These are phyloP conservation scores for Netelia melanura DNA, from an alignment of 2,888 invertebrate genomes.

Conservation along the genomic window DNA sequence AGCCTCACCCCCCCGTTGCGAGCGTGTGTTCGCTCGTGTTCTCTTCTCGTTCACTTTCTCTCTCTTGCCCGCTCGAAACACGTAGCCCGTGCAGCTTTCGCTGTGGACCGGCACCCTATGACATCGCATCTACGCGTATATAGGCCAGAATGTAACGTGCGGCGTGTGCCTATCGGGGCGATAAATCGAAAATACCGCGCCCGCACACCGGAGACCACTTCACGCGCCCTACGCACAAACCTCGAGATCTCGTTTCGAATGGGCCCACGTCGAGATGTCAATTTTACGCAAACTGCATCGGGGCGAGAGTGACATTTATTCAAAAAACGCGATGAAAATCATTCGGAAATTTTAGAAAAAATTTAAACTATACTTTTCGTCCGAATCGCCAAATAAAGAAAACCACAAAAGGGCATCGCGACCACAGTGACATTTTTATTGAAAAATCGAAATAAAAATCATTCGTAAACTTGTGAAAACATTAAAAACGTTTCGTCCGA, in stretches of 20 bases:
- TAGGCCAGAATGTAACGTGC: slow-evolving; percentile 33
- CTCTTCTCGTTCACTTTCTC: background rate
- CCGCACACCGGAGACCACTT: slow-evolving; percentile 46
- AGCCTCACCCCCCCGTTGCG: background rate
- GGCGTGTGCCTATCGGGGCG: slow-evolving; percentile 64
- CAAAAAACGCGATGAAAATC: background rate
- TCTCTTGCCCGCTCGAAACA: background rate
- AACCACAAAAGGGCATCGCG: background rate
- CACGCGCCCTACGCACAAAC: slow-evolving; percentile 3
- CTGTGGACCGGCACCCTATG: slow-evolving; percentile 44
- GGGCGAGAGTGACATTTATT: background rate
- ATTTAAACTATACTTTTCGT: slow-evolving; percentile 10
- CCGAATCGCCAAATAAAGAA: slow-evolving; percentile 25
- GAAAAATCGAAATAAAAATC: background rate
- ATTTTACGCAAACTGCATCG: background rate
- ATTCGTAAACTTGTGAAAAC: background rate
- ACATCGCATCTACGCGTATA: slow-evolving; percentile 9
- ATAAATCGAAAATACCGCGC: slow-evolving; percentile 67
- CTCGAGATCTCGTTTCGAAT: slow-evolving; percentile 37
- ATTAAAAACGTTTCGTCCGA: slow-evolving; percentile 23
- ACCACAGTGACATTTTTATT: background rate
- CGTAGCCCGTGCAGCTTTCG: background rate
- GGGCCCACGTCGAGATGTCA: background rate
- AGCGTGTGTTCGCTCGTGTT: background rate
- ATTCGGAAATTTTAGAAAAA: background rate